Evolutionary conservation across 2,113 vertebrate species (phyloP).

Genomic region (Lampris megalopsis): DNA sequence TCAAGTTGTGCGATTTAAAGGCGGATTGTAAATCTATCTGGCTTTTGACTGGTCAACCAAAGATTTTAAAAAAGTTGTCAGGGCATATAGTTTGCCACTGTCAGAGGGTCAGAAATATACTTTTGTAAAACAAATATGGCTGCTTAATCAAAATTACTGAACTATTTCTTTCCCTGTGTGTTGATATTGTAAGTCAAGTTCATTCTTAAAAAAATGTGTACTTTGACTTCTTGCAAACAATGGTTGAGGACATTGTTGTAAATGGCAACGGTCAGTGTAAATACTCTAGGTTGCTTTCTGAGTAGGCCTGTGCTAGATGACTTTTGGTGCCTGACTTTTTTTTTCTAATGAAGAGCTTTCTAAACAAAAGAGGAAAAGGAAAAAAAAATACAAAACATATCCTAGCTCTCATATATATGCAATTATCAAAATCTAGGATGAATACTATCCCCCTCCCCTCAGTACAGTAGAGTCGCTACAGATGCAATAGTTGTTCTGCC

Average conservation of each 20-base stretch:
- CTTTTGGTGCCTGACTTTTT: slow-evolving; percentile 65
- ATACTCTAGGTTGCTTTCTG: slow-evolving; percentile 68
- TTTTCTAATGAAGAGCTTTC: slow-evolving; percentile 63
- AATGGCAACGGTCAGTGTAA: slow-evolving; percentile 63
- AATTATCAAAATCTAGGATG: slow-evolving; percentile 49
- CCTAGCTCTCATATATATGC: slow-evolving; percentile 54
- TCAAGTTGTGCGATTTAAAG: slow-evolving; percentile 64
- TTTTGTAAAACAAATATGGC: slow-evolving; percentile 79
- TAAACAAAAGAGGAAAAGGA: slow-evolving; percentile 26
- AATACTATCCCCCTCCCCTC: slow-evolving; percentile 19
- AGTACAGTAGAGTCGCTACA: slow-evolving; percentile 20
- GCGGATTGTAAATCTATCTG: slow-evolving; percentile 75
- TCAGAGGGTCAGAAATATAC: slow-evolving; percentile 60
- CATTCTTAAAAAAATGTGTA: slow-evolving; percentile 38
- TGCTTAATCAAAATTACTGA: slow-evolving; percentile 75
- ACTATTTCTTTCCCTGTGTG: slow-evolving; percentile 73
- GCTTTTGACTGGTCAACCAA: slow-evolving; percentile 82
- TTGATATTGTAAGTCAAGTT: slow-evolving; percentile 76
- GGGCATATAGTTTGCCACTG: slow-evolving; percentile 63
- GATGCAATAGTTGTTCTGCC: slow-evolving; percentile 1
- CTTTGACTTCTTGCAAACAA: slow-evolving; percentile 42
- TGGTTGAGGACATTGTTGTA: slow-evolving; percentile 32
- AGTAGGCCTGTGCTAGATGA: slow-evolving; percentile 65
- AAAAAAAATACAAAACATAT: slow-evolving; percentile 12
- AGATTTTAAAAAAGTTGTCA: slow-evolving; percentile 72